phyloP scores from a whole-genome alignment of 2,888 invertebrate species.

The Ophion costatus region DNA sequence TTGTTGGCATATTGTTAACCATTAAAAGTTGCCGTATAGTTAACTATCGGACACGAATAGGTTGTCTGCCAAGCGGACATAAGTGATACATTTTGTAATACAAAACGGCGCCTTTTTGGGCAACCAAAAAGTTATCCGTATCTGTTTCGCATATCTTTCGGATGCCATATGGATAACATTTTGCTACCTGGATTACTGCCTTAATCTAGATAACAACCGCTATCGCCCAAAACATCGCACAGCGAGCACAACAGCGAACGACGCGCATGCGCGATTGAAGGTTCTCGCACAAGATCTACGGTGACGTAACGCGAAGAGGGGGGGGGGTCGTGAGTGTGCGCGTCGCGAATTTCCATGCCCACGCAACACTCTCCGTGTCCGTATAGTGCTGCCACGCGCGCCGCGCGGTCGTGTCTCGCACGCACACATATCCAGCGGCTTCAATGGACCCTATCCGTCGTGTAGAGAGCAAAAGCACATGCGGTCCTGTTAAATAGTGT shows the following conservation, averaged over 20 bases:
- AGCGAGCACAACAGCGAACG: not conserved
- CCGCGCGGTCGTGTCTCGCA: constrained; percentile 40
- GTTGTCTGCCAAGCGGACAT: too few species aligned
- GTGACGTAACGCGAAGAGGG: not conserved
- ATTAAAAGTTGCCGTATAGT: too few species aligned
- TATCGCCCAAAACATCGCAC: not conserved
- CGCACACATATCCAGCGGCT: not conserved
- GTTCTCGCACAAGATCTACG: not conserved
- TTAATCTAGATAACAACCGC: not conserved
- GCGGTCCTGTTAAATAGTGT: not conserved
- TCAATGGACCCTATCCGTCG: not conserved
- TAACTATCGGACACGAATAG: too few species aligned
- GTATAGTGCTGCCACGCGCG: constrained; percentile 50
- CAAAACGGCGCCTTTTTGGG: too few species aligned
- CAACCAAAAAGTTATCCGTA: too few species aligned
- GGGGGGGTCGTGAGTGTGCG: not conserved
- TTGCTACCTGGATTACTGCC: too few species aligned
- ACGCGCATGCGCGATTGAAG: not conserved
- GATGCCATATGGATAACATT: too few species aligned
- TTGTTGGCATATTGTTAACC: too few species aligned
- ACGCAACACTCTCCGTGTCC: constrained; percentile 11
- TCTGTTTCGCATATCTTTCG: too few species aligned
- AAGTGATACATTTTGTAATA: too few species aligned
- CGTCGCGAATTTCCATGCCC: constrained; percentile 19
- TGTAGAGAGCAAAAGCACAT: not conserved